Evolutionary conservation across 2,113 vertebrate species (phyloP), one percentile per base, ranked within the genome.

Genomic region (Mormyrus iriodes): DNA sequence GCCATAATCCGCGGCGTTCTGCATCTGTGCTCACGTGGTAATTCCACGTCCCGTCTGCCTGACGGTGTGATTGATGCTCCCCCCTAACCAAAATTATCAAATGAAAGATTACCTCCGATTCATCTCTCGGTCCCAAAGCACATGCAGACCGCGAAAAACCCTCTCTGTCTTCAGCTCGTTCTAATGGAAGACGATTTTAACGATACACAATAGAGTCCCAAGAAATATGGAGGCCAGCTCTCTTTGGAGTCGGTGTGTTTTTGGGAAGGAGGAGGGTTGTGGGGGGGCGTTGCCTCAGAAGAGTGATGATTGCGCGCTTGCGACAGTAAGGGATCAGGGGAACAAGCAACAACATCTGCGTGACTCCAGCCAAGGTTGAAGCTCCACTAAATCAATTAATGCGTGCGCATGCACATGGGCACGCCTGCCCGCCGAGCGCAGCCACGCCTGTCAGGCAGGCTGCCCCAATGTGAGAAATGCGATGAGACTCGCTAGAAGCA

Each of bases 261-360:
- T 24, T 21, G 15, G 39, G 15, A 10, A 5, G 61, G 15, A 12
- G 76, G 21, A 89, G 91, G 91, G n/a, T n/a, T n/a, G n/a, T n/a
- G n/a, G 92, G 27, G 19, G 48, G 31, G 91, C 92, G 90, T 91
- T 85, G 48, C 88, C 89, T 69, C 52, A 48, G 83, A 88, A 88
- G 92, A 73, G 51, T 90, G 55, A 92, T 95, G 94, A 95, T 94
- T 93, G 91, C 94, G 93, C 93, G 92, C 13, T 91, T 91, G 91
- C 92, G 92, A 94, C 92, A 93, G 92, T 90, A 88, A 89, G 92
- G 93, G 94, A 94, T 94, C 94, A 93, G 90, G 91, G 91, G 92
- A 95, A 93, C 94, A 95, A 95, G 93, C 93, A 92, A 93, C 92
- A 93, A 94, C 94, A 93, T 93, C 93, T 93, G 93, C 94, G 93